Percentiles rank a stretch among this genome's conserved stretches.
phyloP scores from a whole-genome alignment of 2,888 invertebrate genomes.

The Pteria penguin region DNA sequence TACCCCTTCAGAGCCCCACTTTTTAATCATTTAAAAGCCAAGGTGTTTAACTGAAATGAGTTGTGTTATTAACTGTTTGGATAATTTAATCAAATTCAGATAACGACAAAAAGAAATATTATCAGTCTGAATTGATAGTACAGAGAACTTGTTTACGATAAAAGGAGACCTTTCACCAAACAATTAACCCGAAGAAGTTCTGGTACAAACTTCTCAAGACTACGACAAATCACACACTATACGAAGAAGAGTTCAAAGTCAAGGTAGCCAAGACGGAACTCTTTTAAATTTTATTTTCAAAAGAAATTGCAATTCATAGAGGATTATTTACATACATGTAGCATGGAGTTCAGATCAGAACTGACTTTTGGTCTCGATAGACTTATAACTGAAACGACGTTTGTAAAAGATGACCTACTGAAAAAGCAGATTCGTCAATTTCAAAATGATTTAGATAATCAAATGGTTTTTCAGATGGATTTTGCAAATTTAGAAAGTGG shows the following conservation, averaged over 20 bases:
- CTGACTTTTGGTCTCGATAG: slow-evolving; percentile 17
- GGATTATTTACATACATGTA: no score
- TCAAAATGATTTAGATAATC: slow-evolving; percentile 20
- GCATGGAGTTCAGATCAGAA: not conserved
- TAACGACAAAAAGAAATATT: not conserved
- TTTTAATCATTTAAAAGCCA: no score
- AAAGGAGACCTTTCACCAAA: no score
- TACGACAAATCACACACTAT: no score
- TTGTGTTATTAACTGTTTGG: not conserved
- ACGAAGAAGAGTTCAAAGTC: no score
- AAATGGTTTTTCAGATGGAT: slow-evolving; percentile 13
- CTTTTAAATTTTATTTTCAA: no score
- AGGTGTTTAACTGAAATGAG: not conserved
- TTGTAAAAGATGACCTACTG: slow-evolving; percentile 34
- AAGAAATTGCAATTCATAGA: no score
- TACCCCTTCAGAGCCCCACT: no score
- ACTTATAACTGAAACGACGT: slow-evolving; percentile 37
- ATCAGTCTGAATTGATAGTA: not conserved
- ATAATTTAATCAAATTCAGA: not conserved
- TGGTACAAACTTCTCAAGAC: no score
- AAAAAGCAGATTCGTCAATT: slow-evolving; percentile 31
- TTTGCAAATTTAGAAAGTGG: not conserved
- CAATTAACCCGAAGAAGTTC: no score
- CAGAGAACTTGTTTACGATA: no score
- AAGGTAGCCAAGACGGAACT: no score